Evolutionary conservation across 2,797 vertebrate species (phyloP).

Genomic region (Lacerta viridis): DNA sequence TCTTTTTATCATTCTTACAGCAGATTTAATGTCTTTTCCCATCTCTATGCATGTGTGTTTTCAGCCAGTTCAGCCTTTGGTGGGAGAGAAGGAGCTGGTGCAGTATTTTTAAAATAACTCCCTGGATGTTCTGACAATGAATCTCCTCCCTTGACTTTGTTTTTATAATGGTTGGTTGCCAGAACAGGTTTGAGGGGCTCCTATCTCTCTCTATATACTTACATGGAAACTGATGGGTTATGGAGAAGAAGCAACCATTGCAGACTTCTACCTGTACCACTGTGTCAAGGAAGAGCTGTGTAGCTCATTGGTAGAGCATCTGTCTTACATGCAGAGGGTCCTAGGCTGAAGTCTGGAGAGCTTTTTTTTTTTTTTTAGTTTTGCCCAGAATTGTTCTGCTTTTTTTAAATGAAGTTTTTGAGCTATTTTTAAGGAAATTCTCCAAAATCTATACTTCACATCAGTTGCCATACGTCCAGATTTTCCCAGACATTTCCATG

Average conservation of each 20-base stretch:
- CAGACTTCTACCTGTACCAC: neutral
- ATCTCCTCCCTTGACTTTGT: neutral
- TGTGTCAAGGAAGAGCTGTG: too few relatives aligned
- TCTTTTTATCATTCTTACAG: conserved; percentile 55
- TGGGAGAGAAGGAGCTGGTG: conserved; percentile 55
- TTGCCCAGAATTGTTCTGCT: too few relatives aligned
- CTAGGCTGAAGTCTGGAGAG: too few relatives aligned
- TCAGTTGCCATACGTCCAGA: too few relatives aligned
- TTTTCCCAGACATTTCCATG: too few relatives aligned
- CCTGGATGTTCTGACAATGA: conserved; percentile 34
- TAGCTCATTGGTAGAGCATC: too few relatives aligned
- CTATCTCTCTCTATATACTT: neutral
- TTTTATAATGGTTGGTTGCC: neutral
- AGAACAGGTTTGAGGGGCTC: neutral
- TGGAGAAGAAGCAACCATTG: neutral
- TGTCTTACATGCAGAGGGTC: too few relatives aligned
- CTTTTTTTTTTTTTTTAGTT: too few relatives aligned
- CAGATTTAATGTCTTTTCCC: conserved; percentile 53
- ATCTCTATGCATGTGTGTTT: conserved; percentile 17
- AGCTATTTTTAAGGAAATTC: too few relatives aligned
- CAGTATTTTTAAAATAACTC: neutral
- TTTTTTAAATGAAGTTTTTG: too few relatives aligned
- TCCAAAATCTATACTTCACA: too few relatives aligned
- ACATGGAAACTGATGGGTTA: neutral
- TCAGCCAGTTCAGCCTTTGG: conserved; percentile 46